phyloP scores from a whole-genome alignment of 2,797 vertebrate species.

The Crocidura indochinensis region DNA sequence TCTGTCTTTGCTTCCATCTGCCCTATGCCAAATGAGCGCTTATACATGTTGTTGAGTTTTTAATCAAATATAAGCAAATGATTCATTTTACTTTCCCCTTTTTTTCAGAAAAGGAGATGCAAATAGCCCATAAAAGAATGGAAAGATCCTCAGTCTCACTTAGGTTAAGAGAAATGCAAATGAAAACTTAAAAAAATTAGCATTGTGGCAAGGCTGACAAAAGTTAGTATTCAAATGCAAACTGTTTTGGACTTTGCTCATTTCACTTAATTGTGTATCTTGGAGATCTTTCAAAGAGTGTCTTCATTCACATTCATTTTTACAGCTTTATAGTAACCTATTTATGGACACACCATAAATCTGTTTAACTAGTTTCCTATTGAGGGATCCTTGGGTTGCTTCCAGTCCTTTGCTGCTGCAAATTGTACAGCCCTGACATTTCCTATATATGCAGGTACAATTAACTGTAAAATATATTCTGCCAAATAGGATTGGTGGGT shows the following conservation, averaged over 20 bases:
- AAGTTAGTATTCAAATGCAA: conserved; percentile 3
- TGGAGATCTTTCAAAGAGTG: conserved; percentile 60
- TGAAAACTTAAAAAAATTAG: neutral
- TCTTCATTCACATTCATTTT: conserved; percentile 55
- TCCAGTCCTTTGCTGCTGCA: neutral
- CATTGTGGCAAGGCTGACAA: neutral
- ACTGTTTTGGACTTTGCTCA: conserved; percentile 24
- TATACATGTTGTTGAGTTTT: neutral
- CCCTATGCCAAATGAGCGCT: neutral
- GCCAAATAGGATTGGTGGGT: neutral
- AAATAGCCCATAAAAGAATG: neutral
- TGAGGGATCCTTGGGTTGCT: conserved; percentile 3
- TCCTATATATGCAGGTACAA: neutral
- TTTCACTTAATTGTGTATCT: neutral
- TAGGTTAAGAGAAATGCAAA: neutral
- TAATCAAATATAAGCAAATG: conserved; percentile 3
- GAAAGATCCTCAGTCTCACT: neutral
- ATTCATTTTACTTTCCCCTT: conserved; percentile 4
- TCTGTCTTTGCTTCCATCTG: neutral
- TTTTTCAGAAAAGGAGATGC: conserved; percentile 39
- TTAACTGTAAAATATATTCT: neutral
- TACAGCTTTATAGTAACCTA: conserved; percentile 59
- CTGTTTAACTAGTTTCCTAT: neutral
- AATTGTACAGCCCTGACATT: neutral
- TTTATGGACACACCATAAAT: conserved; percentile 40